Evolutionary conservation across 2,888 invertebrate genomes (phyloP).

Genomic region (Dimorphilus gyrociliatus): DNA sequence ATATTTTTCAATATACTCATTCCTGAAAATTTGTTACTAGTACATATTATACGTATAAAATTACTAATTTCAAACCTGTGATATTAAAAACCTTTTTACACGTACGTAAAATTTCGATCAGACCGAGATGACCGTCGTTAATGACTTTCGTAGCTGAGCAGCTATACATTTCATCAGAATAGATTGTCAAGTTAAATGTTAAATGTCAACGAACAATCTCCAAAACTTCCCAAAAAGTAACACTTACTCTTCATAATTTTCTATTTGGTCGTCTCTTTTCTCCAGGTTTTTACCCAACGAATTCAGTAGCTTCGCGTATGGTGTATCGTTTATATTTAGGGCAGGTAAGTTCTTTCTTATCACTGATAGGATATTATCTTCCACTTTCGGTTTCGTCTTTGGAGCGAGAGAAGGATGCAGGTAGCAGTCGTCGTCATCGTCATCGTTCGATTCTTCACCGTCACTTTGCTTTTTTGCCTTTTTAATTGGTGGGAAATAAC

Average conservation of each 20-base stretch:
- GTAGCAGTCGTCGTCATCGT: conserved; percentile 45
- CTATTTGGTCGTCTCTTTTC: conserved; percentile 1
- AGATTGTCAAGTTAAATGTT: no score
- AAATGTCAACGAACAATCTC: no score
- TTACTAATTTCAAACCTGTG: no score
- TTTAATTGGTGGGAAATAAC: conserved; percentile 30
- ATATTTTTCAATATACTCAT: no score
- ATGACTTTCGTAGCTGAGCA: no score
- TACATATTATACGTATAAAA: no score
- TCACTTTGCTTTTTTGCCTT: conserved; percentile 4
- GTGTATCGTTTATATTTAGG: conserved; percentile 27
- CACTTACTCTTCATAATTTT: background rate
- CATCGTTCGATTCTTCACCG: conserved; percentile 38
- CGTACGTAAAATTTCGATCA: no score
- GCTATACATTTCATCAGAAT: no score
- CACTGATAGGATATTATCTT: background rate
- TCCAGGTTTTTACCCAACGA: conserved; percentile 14
- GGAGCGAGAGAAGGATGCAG: conserved; percentile 59
- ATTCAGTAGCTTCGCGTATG: conserved; percentile 30
- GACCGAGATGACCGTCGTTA: no score
- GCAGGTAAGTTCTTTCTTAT: conserved; percentile 11
- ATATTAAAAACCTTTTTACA: no score
- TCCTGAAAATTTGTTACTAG: no score
- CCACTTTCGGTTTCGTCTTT: conserved; percentile 2
- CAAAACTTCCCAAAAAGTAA: no score